phyloP scores from a whole-genome alignment of 2,113 vertebrate genomes.

The Clarias gariepinus region DNA sequence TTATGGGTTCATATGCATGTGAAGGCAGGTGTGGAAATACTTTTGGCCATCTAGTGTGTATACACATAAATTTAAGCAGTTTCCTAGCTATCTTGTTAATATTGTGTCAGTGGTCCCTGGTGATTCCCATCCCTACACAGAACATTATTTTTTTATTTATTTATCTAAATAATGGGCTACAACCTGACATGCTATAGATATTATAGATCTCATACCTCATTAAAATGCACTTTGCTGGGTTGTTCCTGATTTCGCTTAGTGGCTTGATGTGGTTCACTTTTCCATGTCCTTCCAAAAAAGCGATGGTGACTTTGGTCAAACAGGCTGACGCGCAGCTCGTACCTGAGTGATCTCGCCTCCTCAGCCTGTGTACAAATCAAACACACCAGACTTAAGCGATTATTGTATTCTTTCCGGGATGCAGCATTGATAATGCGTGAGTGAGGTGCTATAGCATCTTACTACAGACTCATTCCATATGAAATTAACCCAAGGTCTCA shows the following conservation, averaged over 20 bases:
- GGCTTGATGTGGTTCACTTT: constrained; percentile 63
- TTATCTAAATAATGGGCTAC: background rate
- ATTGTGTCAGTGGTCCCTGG: no score
- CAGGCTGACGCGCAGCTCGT: constrained; percentile 82
- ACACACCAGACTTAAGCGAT: background rate
- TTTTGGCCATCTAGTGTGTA: no score
- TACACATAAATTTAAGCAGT: no score
- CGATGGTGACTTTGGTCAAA: constrained; percentile 81
- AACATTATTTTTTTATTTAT: background rate
- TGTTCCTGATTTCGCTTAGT: constrained; percentile 17
- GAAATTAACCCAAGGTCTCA: no score
- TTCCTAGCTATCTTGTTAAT: no score
- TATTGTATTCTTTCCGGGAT: background rate
- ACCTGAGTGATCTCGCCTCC: constrained; percentile 59
- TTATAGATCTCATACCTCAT: constrained; percentile 76
- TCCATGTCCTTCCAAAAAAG: constrained; percentile 93
- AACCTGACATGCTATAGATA: background rate
- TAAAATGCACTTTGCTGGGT: constrained; percentile 67
- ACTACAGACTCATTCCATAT: no score
- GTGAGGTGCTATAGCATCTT: background rate
- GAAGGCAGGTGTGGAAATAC: no score
- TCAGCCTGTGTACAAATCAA: constrained; percentile 54
- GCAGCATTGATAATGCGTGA: background rate
- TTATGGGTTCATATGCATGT: no score
- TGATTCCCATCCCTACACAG: no score